Evolutionary conservation across 2,797 vertebrate genomes (phyloP).

Genomic region (Anableps anableps): DNA sequence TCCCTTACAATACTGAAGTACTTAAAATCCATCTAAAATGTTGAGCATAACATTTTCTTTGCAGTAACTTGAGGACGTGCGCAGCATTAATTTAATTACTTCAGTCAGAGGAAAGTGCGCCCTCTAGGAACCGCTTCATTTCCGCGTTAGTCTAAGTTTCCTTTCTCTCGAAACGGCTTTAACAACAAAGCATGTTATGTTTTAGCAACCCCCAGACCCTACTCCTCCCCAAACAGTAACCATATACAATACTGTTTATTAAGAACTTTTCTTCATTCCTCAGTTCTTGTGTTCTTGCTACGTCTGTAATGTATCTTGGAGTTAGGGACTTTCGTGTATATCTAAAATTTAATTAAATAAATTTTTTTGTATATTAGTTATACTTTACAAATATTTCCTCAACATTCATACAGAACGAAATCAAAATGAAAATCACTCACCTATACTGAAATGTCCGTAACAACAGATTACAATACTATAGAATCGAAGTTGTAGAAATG

Average conservation of each 20-base stretch:
- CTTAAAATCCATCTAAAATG: background rate
- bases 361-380: background rate
- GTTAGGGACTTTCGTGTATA: background rate
- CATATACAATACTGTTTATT: background rate
- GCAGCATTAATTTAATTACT: background rate
- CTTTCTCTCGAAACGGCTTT: constrained; percentile 29
- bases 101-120: constrained; percentile 1
- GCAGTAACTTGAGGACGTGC: background rate
- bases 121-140: constrained; percentile 22
- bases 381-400: background rate
- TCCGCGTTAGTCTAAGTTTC: constrained; percentile 37
- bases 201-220: too few relatives aligned
- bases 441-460: background rate
- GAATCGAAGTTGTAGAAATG: background rate
- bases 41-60: background rate
- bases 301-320: background rate
- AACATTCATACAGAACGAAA: too few relatives aligned
- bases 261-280: background rate
- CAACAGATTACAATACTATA: background rate
- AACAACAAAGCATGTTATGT: background rate
- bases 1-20: background rate
- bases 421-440: background rate
- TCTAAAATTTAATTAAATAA: background rate
- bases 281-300: background rate
- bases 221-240: accelerated